phyloP scores from a whole-genome alignment of 2,113 vertebrate species.

The Gadus macrocephalus region DNA sequence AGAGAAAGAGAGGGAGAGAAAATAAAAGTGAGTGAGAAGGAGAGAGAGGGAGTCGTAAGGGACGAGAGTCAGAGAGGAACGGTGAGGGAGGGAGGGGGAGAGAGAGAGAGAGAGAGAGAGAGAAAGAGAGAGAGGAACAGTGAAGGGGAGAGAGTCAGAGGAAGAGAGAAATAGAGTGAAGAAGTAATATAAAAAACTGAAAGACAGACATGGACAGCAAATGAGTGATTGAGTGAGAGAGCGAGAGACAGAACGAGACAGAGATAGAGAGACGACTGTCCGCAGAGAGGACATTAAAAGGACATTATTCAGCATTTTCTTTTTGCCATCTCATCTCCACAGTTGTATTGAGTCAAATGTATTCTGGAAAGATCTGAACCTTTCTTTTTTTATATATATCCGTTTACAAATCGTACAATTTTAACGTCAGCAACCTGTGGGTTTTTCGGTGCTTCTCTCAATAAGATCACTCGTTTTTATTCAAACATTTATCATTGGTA shows the following conservation, averaged over 20 bases:
- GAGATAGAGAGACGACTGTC: no score
- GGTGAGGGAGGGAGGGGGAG: conserved; percentile 3
- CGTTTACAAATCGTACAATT: no score
- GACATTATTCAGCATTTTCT: background rate
- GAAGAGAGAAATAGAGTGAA: background rate
- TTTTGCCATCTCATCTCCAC: background rate
- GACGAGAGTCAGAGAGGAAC: conserved; percentile 7
- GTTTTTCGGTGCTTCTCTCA: no score
- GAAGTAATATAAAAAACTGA: background rate
- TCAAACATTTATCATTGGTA: no score
- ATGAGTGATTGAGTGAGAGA: background rate
- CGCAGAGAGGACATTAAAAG: no score
- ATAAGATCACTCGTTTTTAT: no score
- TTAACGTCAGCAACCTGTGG: no score
- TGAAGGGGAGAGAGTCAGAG: background rate
- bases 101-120: background rate
- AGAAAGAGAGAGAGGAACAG: conserved; percentile 2
- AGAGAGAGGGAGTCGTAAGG: background rate
- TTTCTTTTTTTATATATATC: no score
- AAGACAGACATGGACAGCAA: background rate
- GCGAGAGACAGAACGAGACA: background rate
- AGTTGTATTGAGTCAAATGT: no score
- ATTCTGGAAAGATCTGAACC: no score
- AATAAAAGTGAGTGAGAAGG: conserved; percentile 10
- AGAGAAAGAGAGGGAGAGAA: conserved; percentile 12